Evolutionary conservation across 1,140 invertebrate species (phyloP).

Genomic region (Streblospio benedicti): DNA sequence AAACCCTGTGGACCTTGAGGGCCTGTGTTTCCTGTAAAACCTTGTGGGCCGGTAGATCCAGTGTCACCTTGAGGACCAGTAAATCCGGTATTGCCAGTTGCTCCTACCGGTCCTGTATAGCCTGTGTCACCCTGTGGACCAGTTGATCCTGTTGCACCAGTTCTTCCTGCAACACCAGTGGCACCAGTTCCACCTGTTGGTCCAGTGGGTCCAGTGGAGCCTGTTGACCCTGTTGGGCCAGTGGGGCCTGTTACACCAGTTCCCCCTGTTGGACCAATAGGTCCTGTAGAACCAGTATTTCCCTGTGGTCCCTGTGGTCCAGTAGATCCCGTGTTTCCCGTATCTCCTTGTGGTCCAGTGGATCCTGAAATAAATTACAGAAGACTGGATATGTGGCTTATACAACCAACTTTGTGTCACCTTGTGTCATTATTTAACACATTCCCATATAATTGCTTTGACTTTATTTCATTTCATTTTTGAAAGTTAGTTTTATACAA

Average conservation of each 20-base stretch:
- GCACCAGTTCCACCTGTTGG: slow-evolving; percentile 1
- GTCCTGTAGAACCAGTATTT: slow-evolving; percentile 7
- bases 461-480: too few relatives aligned
- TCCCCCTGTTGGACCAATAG: slow-evolving; percentile 5
- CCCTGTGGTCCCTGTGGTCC: slow-evolving; percentile 8
- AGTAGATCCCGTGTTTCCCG: slow-evolving; percentile 7
- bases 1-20: slow-evolving; percentile 5
- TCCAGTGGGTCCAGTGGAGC: slow-evolving; percentile 6
- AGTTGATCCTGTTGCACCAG: slow-evolving; percentile 1
- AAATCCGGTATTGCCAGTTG: neutral
- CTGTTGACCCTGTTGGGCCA: neutral
- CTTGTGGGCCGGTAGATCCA: neutral
- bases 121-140: slow-evolving; percentile 6
- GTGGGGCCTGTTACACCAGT: slow-evolving; percentile 9
- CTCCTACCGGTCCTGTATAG: neutral
- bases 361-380: too few relatives aligned
- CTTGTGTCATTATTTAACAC: too few relatives aligned
- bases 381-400: too few relatives aligned
- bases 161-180: neutral
- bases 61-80: neutral
- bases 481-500: too few relatives aligned
- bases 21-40: slow-evolving; percentile 12
- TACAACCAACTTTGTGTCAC: too few relatives aligned
- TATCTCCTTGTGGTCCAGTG: slow-evolving; percentile 7
- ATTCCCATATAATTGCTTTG: too few relatives aligned